Evolutionary conservation across 2,113 vertebrate species (phyloP).

Genomic region (Nycticryphes semicollaris): DNA sequence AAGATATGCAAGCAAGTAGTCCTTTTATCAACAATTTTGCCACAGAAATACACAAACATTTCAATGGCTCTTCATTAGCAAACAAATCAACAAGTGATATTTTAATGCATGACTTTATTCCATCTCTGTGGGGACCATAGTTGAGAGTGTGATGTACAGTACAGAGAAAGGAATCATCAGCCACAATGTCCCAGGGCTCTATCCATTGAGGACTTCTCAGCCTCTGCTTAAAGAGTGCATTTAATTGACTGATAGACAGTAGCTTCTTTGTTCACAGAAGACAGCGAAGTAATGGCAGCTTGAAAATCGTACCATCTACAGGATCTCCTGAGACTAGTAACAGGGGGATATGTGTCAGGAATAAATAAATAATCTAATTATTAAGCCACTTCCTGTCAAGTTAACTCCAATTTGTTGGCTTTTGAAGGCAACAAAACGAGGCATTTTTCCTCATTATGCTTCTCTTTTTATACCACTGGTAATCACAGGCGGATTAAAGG

Average conservation of each 20-base stretch:
- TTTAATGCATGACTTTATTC: conserved; percentile 90
- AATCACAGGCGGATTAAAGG: conserved; percentile 89
- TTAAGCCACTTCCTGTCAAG: conserved; percentile 94
- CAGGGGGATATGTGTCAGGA: conserved; percentile 93
- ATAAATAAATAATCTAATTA: conserved; percentile 97
- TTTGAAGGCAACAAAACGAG: conserved; percentile 93
- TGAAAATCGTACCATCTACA: conserved; percentile 88
- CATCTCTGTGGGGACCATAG: conserved; percentile 81
- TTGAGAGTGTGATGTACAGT: conserved; percentile 88
- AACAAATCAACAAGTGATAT: conserved; percentile 92
- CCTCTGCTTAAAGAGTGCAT: conserved; percentile 86
- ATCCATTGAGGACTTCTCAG: conserved; percentile 83
- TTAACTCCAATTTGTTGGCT: conserved; percentile 92
- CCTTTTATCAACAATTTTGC: conserved; percentile 84
- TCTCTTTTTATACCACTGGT: conserved; percentile 88
- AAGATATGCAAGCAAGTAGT: conserved; percentile 76
- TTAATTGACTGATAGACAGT: conserved; percentile 94
- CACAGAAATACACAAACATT: conserved; percentile 86
- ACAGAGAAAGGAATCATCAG: conserved; percentile 86
- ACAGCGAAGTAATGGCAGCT: conserved; percentile 89
- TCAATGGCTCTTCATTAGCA: conserved; percentile 90
- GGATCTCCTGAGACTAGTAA: conserved; percentile 88
- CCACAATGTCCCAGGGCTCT: conserved; percentile 83
- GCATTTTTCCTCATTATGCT: conserved; percentile 92
- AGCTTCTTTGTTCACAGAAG: conserved; percentile 89